These are phyloP conservation scores for Monochamus saltuarius DNA, from an alignment of 1,140 invertebrate species.

Conservation along the genomic window DNA sequence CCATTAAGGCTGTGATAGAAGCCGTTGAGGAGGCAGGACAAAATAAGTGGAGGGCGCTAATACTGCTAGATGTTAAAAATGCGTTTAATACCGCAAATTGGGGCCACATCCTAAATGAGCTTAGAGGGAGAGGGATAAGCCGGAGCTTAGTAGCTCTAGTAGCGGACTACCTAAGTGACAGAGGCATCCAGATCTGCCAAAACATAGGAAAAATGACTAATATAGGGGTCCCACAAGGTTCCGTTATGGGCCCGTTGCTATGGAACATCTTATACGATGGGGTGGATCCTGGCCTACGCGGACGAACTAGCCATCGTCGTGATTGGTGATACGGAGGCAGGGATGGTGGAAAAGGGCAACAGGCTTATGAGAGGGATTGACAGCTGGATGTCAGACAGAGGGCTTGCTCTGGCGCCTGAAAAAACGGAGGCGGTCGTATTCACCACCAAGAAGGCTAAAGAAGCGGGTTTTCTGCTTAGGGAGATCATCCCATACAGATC, in stretches of 20 bases:
- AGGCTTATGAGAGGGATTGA: not conserved
- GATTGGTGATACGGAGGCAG: not conserved
- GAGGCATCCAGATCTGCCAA: no score
- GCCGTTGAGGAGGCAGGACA: not conserved
- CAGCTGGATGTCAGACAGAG: no score
- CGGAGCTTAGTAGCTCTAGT: slow-evolving; percentile 37
- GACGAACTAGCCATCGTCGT: slow-evolving; percentile 40
- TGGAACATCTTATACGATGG: slow-evolving; percentile 52
- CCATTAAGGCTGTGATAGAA: slow-evolving; percentile 31
- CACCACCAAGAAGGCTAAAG: no score
- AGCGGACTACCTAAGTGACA: slow-evolving; percentile 42
- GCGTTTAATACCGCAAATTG: slow-evolving; percentile 53
- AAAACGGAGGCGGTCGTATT: no score
- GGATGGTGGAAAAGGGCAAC: not conserved
- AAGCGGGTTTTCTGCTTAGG: no score
- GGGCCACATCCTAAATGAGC: slow-evolving; percentile 26
- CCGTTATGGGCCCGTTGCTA: slow-evolving; percentile 47
- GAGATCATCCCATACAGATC: no score
- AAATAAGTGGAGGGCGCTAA: slow-evolving; percentile 36
- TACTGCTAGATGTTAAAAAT: slow-evolving; percentile 53
- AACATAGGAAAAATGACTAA: slow-evolving; percentile 29
- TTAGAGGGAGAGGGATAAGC: slow-evolving; percentile 25
- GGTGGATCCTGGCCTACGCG: slow-evolving; percentile 37
- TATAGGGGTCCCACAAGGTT: slow-evolving; percentile 54
- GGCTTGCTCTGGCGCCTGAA: no score